phyloP scores from a whole-genome alignment of 2,113 vertebrate genomes.

The Serinus canaria region DNA sequence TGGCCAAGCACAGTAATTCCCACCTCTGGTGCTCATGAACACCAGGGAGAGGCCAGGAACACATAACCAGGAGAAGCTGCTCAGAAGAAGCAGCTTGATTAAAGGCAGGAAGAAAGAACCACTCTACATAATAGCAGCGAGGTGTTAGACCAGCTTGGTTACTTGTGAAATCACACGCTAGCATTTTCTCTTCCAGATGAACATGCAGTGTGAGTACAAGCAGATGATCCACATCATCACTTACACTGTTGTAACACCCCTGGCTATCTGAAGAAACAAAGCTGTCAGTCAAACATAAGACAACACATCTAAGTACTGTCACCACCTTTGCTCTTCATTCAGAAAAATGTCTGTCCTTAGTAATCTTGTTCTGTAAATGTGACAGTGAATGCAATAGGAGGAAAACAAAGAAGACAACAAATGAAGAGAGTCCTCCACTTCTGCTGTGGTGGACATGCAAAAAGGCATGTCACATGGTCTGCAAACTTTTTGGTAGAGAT shows the following conservation, averaged over 20 bases:
- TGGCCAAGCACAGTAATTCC: background rate
- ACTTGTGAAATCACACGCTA: background rate
- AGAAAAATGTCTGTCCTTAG: background rate
- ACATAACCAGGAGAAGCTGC: background rate
- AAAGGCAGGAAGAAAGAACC: background rate
- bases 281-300: slow-evolving; percentile 5
- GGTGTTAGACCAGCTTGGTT: slow-evolving; percentile 7
- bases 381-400: background rate
- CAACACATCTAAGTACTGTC: background rate
- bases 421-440: background rate
- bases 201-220: background rate
- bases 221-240: background rate
- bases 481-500: background rate
- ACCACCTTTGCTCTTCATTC: background rate
- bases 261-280: slow-evolving; percentile 5
- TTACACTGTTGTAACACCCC: background rate
- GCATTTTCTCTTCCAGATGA: background rate
- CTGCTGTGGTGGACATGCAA: background rate
- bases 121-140: background rate
- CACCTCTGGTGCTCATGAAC: background rate
- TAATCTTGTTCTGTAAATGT: background rate
- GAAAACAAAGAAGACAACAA: background rate
- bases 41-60: background rate
- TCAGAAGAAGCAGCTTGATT: background rate
- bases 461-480: background rate